These are phyloP conservation scores for Cetoscarus ocellatus DNA, from an alignment of 2,797 vertebrate species.

Conservation along the genomic window DNA sequence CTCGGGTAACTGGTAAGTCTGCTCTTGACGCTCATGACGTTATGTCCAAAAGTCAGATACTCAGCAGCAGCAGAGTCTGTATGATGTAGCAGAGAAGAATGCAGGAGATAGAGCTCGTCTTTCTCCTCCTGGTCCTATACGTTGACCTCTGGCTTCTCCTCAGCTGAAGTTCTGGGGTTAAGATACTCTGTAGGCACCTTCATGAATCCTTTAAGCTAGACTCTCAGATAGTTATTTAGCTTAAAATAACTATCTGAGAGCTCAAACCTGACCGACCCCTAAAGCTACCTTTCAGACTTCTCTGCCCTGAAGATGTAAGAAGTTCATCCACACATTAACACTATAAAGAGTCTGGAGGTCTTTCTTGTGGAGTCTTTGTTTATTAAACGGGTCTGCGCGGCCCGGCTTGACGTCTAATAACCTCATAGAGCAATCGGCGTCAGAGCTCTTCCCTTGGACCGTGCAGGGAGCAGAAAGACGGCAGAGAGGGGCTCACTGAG, in stretches of 20 bases:
- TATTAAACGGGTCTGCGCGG: conserved; percentile 22
- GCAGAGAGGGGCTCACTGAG: conserved; percentile 29
- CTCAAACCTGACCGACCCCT: conserved; percentile 27
- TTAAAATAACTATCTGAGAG: conserved; percentile 42
- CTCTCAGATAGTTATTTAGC: too few relatives aligned
- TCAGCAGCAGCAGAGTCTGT: too few relatives aligned
- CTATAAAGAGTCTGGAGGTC: conserved; percentile 38
- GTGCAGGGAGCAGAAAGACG: conserved; percentile 33
- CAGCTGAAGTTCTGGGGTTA: too few relatives aligned
- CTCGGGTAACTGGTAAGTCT: too few relatives aligned
- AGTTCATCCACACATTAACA: conserved; percentile 8
- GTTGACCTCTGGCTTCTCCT: too few relatives aligned
- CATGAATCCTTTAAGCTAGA: conserved; percentile 28
- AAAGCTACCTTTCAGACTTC: conserved; percentile 30
- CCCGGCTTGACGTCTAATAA: conserved; percentile 34
- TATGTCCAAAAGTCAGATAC: too few relatives aligned
- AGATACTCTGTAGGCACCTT: conserved; percentile 6
- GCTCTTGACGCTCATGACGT: too few relatives aligned
- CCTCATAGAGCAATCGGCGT: conserved; percentile 26
- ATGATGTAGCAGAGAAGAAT: too few relatives aligned
- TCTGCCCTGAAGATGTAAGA: conserved; percentile 16
- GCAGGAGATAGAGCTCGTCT: too few relatives aligned
- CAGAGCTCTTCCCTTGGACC: conserved; percentile 12
- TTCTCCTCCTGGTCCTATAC: too few relatives aligned
- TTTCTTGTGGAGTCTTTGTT: conserved; percentile 20